A percentile compares a stretch with the other conserved stretches of the same genome.
phyloP scores from a whole-genome alignment of 2,113 vertebrate species.

The Orientallactaga bullata region DNA sequence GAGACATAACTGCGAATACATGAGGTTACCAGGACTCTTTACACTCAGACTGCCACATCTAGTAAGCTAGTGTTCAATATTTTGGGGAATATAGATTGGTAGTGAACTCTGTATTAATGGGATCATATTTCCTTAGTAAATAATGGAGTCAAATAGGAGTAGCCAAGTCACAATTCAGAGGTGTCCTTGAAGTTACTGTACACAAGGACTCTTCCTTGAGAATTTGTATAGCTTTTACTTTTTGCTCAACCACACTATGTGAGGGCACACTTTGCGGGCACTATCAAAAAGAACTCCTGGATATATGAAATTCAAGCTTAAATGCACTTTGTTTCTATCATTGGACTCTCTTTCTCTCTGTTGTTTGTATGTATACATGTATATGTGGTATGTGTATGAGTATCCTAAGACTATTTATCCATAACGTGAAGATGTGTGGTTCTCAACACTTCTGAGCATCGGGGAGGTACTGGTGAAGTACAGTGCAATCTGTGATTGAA shows the following conservation, averaged over 20 bases:
- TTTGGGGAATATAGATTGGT: background rate
- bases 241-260: background rate
- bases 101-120: background rate
- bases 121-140: background rate
- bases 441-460: background rate
- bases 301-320: background rate
- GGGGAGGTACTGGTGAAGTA: background rate
- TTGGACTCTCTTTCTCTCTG: background rate
- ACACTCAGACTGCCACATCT: background rate
- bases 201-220: background rate
- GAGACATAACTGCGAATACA: no score
- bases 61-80: background rate
- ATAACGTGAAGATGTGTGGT: background rate
- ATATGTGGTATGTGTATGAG: no score
- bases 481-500: background rate
- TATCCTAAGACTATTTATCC: background rate
- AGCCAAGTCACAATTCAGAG: background rate
- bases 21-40: no score
- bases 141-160: background rate
- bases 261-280: background rate
- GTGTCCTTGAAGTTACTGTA: background rate
- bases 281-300: background rate
- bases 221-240: conserved; percentile 32
- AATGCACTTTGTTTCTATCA: background rate
- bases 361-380: background rate